Evolutionary conservation across 2,888 invertebrate species (phyloP).

Genomic region (Netelia fuscicornis): DNA sequence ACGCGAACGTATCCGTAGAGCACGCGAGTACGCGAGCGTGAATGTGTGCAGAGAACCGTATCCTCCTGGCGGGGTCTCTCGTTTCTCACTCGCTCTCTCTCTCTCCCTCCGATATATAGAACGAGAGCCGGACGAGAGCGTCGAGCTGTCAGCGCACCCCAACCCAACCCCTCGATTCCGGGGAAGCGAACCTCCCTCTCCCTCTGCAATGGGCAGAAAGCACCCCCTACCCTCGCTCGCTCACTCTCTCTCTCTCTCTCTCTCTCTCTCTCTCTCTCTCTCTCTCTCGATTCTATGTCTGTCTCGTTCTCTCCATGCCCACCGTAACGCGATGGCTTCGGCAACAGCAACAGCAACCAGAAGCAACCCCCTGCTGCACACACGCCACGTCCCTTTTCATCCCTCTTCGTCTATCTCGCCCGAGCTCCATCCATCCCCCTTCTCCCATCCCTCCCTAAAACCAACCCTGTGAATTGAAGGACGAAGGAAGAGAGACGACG

Average conservation of each 20-base stretch:
- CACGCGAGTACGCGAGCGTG: constrained; percentile 72
- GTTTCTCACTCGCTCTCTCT: constrained; percentile 31
- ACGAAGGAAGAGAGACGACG: constrained; percentile 48
- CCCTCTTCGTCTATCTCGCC: constrained; percentile 68
- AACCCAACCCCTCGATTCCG: constrained; percentile 81
- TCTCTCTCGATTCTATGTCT: constrained; percentile 17
- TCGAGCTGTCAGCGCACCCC: constrained; percentile 85
- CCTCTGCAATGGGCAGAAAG: constrained; percentile 73
- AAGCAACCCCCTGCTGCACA: constrained; percentile 62
- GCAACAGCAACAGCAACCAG: constrained; percentile 53
- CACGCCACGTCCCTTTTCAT: constrained; percentile 72
- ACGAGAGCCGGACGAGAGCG: constrained; percentile 81
- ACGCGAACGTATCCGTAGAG: constrained; percentile 66
- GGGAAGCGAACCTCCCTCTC: constrained; percentile 71
- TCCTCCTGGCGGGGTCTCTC: constrained; percentile 81
- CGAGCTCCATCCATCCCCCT: constrained; percentile 13
- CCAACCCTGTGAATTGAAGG: constrained; percentile 68
- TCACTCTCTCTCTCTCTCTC: constrained; percentile 42
- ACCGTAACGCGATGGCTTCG: constrained; percentile 70
- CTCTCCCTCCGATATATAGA: constrained; percentile 60
- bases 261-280: constrained; percentile 52
- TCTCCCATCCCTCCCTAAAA: constrained; percentile 60
- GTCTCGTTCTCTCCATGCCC: constrained; percentile 52
- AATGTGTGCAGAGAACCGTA: constrained; percentile 84
- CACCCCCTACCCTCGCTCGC: constrained; percentile 62